These are phyloP conservation scores for Acronicta aceris DNA, from an alignment of 2,888 invertebrate species.

Conservation along the genomic window DNA sequence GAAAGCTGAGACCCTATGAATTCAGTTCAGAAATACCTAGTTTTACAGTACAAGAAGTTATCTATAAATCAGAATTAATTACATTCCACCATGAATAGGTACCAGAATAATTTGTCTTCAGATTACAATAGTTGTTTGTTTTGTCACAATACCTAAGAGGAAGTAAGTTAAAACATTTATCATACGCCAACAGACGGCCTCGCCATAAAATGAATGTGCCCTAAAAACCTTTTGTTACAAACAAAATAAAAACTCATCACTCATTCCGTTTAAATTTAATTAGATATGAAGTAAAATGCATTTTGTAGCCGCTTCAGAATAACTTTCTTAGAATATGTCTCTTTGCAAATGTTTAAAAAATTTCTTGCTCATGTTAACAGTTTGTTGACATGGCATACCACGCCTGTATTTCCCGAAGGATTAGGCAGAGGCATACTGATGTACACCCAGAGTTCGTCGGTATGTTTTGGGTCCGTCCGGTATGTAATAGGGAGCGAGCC, in stretches of 20 bases:
- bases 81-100: conserved; percentile 12
- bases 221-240: conserved; percentile 14
- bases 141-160: conserved; percentile 2
- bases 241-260: conserved; percentile 18
- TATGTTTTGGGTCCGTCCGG: too few species aligned
- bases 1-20: too few species aligned
- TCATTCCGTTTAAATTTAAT: conserved; percentile 15
- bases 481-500: too few species aligned
- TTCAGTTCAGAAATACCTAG: too few species aligned
- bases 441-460: too few species aligned
- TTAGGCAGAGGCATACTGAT: too few species aligned
- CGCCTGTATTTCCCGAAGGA: too few species aligned
- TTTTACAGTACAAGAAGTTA: neutral
- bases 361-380: neutral
- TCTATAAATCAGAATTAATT: conserved; percentile 33
- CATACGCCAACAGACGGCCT: conserved; percentile 16
- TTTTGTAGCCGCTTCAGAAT: neutral
- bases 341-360: neutral
- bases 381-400: too few species aligned
- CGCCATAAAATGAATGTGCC: conserved; percentile 5
- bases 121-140: conserved; percentile 21
- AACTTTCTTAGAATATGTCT: neutral
- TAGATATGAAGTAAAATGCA: conserved; percentile 11
- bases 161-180: conserved; percentile 35
- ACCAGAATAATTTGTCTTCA: conserved; percentile 6